A percentile compares a stretch with the other conserved stretches of the same genome.
These are phyloP conservation scores for Sigmodon hispidus DNA, from an alignment of 2,113 vertebrate genomes.

Conservation along the genomic window DNA sequence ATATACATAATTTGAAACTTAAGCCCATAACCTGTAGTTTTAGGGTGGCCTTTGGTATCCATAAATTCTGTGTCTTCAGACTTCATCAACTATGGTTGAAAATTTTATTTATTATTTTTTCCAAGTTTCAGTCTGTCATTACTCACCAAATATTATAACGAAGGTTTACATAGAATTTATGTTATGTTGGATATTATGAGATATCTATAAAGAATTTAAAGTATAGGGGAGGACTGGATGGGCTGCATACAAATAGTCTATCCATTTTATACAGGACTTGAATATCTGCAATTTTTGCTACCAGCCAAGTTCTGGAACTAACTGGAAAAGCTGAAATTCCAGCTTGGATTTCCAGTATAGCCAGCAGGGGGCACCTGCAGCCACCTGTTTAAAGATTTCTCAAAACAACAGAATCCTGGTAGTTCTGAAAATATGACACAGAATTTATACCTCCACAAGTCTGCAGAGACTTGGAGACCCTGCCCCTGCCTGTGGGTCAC, in stretches of 20 bases:
- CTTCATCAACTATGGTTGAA: neutral
- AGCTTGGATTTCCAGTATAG: neutral
- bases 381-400: neutral
- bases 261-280: neutral
- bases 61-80: neutral
- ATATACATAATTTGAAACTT: neutral
- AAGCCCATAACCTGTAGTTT: neutral
- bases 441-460: neutral
- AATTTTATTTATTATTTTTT: neutral
- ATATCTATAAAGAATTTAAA: neutral
- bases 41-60: neutral
- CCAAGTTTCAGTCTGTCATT: neutral
- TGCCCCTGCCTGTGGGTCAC: neutral
- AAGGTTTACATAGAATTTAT: neutral
- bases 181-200: neutral
- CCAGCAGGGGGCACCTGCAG: constrained; percentile 39
- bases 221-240: neutral
- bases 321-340: neutral
- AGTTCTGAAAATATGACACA: neutral
- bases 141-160: neutral
- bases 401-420: neutral
- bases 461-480: neutral
- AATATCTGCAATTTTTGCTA: neutral
- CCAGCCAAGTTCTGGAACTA: neutral
- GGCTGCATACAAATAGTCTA: neutral